Evolutionary conservation across 2,888 invertebrate species (phyloP), one percentile per base, ranked within the genome.

Genomic region (Metalampra italica): DNA sequence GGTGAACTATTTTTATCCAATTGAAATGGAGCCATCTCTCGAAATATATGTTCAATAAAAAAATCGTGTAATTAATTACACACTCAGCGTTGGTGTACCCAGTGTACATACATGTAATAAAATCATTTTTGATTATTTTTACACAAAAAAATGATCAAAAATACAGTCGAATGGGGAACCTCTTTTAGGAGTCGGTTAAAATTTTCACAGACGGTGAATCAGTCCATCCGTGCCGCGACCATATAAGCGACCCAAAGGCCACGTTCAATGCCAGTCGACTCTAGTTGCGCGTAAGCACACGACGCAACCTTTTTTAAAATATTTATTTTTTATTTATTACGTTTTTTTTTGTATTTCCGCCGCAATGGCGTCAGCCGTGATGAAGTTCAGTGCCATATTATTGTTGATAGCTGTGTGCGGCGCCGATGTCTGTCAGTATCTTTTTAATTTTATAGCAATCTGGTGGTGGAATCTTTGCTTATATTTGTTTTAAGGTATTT

Each of bases 351-450:
- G 34, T 39, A 57, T 64, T 63, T 55, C 54, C 59, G 71, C 64
- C 72, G 60, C 62, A 50, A 87, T 88, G 88, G 75, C 83, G 71
- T 83, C 84, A 59, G 73, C 80, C 71, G 82, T 87, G 77, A 73
- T 87, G 50, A 85, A 76, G 78, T 81, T 89, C 56, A 79, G 88
- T 89, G 88, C 78, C 73, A 70, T 89, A 73, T 69, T 88, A 54
- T 63, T 87, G 73, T 67, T 88, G 57, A 59, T 82, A 53, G 78
- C 71, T 59, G 75, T 72, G 52, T 75, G 75, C 61, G 62, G 67
- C 45, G 88, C 81, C 48, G 84, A 85, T 78, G 76, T 81, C 43
- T 80, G 88, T 89, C 64, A 75, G 87, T 87, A 70, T 66, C 46
- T 22, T 51, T 51, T 36, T n/a, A 36, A 22, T 22, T 52, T 53